Evolutionary conservation across 2,797 vertebrate species (phyloP), one percentile per base, ranked within the genome.

Genomic region (Apogon hyalosoma): DNA sequence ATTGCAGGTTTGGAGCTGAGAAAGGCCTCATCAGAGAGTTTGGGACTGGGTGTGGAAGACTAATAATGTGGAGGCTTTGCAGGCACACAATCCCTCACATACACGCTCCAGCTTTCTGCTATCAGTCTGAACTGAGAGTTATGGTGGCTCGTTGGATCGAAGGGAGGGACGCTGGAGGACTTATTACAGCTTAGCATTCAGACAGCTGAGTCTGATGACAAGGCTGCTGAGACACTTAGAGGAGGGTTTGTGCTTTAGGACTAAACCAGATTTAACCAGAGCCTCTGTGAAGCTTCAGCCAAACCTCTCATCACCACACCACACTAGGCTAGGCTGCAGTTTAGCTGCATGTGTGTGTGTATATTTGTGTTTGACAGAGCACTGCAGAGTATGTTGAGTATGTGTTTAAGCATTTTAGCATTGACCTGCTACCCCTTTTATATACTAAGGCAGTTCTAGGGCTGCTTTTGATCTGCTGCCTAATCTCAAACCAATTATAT

Each of bases 251-350:
- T 19, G 54, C 51, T 52, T 56, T 49, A 8, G 67, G 69, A 50
- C 64, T 3, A 38, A 73, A 71, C 73, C 82, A 75, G 77, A 79
- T 75, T 68, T 56, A 80, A 80, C 72, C 66, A 84, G 77, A 74
- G 36, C 12, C 36, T 52, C 63, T 72, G 43, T 81, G 63, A 83
- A 80, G 54, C 62, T 24, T 18, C 49, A 36, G 65, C 69, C 80
- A 71, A 81, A 73, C 74, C 73, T 65, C 53, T 81, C 69, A 74
- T 73, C 76, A 73, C 55, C 63, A 42, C 68, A 81, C 68, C 75
- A 59, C 75, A 69, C 56, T 69, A 11, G 14, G 38, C 56, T 39
- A 19, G 40, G 36, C 60, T 73, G 68, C 68, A 60, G 38, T 77
- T 72, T 14, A 70, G n/a, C 57, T 51, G 9, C 33, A n/a, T 49